These are phyloP conservation scores for Sebastes paucispinis DNA, from an alignment of 2,797 vertebrate genomes.

Conservation along the genomic window DNA sequence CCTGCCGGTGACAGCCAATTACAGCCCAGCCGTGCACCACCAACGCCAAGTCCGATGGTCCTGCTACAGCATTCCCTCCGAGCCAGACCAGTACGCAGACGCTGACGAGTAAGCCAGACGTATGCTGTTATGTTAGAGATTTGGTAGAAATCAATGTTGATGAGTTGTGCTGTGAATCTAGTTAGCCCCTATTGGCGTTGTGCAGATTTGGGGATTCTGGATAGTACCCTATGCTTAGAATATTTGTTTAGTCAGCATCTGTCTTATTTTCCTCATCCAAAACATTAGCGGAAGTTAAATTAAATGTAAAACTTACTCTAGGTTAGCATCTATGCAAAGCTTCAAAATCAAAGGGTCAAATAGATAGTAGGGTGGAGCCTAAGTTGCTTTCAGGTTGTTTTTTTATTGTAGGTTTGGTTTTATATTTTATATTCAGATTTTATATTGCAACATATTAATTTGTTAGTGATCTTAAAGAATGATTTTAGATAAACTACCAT, in stretches of 20 bases:
- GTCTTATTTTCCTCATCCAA: not conserved
- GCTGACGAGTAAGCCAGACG: slow-evolving; percentile 59
- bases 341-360: slow-evolving; percentile 7
- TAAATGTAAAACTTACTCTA: not conserved
- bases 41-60: slow-evolving; percentile 53
- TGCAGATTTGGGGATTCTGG: not conserved
- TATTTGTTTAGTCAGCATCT: slow-evolving; percentile 15
- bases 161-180: not conserved
- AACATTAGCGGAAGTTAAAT: not conserved
- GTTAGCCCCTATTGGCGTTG: not conserved
- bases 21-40: slow-evolving; percentile 71
- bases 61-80: not conserved
- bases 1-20: slow-evolving; percentile 27
- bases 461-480: slow-evolving; percentile 31
- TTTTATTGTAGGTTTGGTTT: slow-evolving; percentile 42
- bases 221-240: not conserved
- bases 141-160: not conserved
- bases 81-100: slow-evolving; percentile 76
- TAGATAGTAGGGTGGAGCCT: not conserved
- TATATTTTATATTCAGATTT: slow-evolving; percentile 42
- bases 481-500: slow-evolving; percentile 31
- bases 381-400: slow-evolving; percentile 19
- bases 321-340: not conserved
- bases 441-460: slow-evolving; percentile 14
- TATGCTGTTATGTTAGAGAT: not conserved